A percentile compares a stretch with the other conserved stretches of the same genome.
Evolutionary conservation across 1,140 invertebrate species (phyloP).

Genomic region (Monochamus saltuarius): DNA sequence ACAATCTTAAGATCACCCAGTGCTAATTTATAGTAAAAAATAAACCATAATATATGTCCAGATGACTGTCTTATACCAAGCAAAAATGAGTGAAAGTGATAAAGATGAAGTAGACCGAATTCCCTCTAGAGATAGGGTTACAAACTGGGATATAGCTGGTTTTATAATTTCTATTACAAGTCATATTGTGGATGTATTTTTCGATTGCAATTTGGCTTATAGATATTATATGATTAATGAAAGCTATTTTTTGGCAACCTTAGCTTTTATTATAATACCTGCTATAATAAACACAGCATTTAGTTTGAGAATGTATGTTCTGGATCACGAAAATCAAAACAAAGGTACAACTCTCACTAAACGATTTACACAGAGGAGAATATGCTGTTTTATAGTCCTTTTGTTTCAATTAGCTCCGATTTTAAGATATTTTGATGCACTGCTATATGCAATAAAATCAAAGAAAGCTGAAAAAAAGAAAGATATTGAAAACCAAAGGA

Average conservation of each 20-base stretch:
- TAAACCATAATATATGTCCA: too few relatives aligned
- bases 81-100: slow-evolving; percentile 30
- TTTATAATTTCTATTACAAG: slow-evolving; percentile 59
- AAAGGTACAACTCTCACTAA: slow-evolving; percentile 50
- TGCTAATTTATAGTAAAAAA: too few relatives aligned
- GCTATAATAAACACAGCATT: slow-evolving; percentile 65
- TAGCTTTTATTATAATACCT: slow-evolving; percentile 64
- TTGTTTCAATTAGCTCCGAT: slow-evolving; percentile 66
- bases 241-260: slow-evolving; percentile 61
- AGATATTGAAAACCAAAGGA: slow-evolving; percentile 49
- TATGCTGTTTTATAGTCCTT: slow-evolving; percentile 61
- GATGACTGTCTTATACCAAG: slow-evolving; percentile 37
- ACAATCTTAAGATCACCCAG: too few relatives aligned
- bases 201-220: slow-evolving; percentile 67
- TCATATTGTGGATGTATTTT: slow-evolving; percentile 63
- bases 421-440: slow-evolving; percentile 63
- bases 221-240: slow-evolving; percentile 56
- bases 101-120: slow-evolving; percentile 47
- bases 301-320: slow-evolving; percentile 60
- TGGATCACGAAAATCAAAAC: slow-evolving; percentile 40
- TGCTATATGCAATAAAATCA: slow-evolving; percentile 54
- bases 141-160: slow-evolving; percentile 48
- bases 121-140: slow-evolving; percentile 48
- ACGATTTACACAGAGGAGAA: slow-evolving; percentile 55
- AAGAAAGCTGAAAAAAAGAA: slow-evolving; percentile 48